Conservation (phyloP, 2,888 invertebrate genomes). For the Agrypnus murinus region DNA sequence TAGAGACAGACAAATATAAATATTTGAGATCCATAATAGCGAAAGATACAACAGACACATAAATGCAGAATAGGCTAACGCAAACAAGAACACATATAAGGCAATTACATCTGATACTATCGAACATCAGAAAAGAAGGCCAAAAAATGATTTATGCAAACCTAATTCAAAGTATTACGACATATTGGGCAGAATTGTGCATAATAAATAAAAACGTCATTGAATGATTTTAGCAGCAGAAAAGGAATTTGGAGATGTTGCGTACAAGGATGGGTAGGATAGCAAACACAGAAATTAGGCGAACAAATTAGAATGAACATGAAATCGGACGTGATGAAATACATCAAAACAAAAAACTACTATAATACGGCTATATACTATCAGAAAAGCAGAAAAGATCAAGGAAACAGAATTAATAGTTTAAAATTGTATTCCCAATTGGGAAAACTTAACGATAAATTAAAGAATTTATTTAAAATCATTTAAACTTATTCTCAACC, state of each 20-base stretch:
- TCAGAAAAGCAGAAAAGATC: too few relatives aligned
- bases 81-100: slow-evolving; percentile 1
- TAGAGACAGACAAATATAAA: slow-evolving; percentile 9
- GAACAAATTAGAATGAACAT: too few relatives aligned
- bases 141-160: slow-evolving; percentile 1
- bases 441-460: too few relatives aligned
- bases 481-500: too few relatives aligned
- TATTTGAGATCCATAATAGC: background rate
- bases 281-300: too few relatives aligned
- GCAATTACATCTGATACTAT: slow-evolving; percentile 3
- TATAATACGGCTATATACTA: too few relatives aligned
- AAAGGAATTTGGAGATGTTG: slow-evolving; percentile 2
- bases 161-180: slow-evolving; percentile 21
- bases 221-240: background rate
- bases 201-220: slow-evolving; percentile 20
- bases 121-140: slow-evolving; percentile 3
- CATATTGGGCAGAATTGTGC: slow-evolving; percentile 13
- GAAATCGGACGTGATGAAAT: too few relatives aligned
- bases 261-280: too few relatives aligned
- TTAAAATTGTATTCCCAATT: too few relatives aligned
- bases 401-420: too few relatives aligned
- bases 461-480: too few relatives aligned
- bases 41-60: slow-evolving; percentile 2
- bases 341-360: too few relatives aligned
- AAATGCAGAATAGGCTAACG: slow-evolving; percentile 7